These are phyloP conservation scores for Furcula furcula DNA, from an alignment of 2,888 invertebrate species.

Conservation along the genomic window DNA sequence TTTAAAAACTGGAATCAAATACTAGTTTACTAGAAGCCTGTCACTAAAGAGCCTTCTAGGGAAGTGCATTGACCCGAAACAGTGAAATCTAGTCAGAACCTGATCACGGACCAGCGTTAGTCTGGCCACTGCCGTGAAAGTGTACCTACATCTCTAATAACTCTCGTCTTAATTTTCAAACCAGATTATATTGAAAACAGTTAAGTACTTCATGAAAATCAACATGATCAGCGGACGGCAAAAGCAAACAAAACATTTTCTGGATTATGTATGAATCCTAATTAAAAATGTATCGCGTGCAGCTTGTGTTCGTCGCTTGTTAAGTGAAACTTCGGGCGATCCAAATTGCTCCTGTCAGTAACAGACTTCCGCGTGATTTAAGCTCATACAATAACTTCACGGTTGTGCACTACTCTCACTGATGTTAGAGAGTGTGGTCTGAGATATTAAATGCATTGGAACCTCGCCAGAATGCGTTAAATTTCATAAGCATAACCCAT, in stretches of 20 bases:
- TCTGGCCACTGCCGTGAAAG: constrained; percentile 57
- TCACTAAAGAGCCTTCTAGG: constrained; percentile 11
- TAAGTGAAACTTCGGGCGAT: constrained; percentile 43
- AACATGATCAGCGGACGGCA: constrained; percentile 10
- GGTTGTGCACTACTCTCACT: constrained; percentile 34
- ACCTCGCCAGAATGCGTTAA: constrained; percentile 16
- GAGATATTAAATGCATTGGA: constrained; percentile 23
- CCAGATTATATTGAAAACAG: constrained; percentile 26
- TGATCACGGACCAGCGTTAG: constrained; percentile 48
- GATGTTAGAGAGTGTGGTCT: constrained; percentile 12
- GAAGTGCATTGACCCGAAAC: constrained; percentile 64
- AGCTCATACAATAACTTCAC: constrained; percentile 24
- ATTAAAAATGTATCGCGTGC: constrained; percentile 39
- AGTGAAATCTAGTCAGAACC: constrained; percentile 62
- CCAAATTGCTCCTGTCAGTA: constrained; percentile 38
- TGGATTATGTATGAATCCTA: neutral
- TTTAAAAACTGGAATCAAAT: constrained; percentile 2
- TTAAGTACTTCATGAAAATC: constrained; percentile 12
- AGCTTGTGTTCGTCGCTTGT: constrained; percentile 31
- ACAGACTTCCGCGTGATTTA: constrained; percentile 43
- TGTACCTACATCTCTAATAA: constrained; percentile 63
- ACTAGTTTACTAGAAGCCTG: constrained; percentile 6
- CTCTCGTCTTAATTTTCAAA: constrained; percentile 45
- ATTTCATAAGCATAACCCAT: constrained; percentile 10
- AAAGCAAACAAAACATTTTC: constrained; percentile 12